Evolutionary conservation across 2,888 invertebrate species (phyloP).

Genomic region (Drosophila hamatofila): DNA sequence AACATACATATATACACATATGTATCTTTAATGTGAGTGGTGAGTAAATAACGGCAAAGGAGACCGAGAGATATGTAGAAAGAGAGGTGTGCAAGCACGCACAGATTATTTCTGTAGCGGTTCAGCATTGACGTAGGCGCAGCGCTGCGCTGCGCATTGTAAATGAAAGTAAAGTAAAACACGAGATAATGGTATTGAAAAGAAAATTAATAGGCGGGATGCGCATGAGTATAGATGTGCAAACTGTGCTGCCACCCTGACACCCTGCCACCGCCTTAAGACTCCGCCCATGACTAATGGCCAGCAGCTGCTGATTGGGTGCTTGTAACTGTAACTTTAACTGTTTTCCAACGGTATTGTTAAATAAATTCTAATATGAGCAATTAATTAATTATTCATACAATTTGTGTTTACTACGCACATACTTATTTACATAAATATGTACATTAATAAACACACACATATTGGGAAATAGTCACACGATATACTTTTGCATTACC

Average conservation of each 20-base stretch:
- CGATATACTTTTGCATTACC: background rate
- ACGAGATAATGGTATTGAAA: constrained; percentile 34
- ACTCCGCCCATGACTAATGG: constrained; percentile 26
- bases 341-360: constrained; percentile 41
- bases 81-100: constrained; percentile 34
- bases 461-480: background rate
- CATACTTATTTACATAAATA: background rate
- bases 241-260: background rate
- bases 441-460: background rate
- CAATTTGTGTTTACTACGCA: constrained; percentile 61
- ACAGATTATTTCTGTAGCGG: constrained; percentile 37
- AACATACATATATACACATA: background rate
- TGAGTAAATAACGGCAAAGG: constrained; percentile 10
- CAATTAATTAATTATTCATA: constrained; percentile 60
- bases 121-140: constrained; percentile 20
- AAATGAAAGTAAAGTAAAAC: constrained; percentile 53
- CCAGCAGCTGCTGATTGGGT: constrained; percentile 48
- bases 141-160: constrained; percentile 29
- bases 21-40: constrained; percentile 1
- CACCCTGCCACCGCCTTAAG: background rate
- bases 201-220: constrained; percentile 25
- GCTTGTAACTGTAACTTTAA: constrained; percentile 35
- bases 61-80: background rate
- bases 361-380: constrained; percentile 50
- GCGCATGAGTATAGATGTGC: too few relatives aligned